Base-by-base conservation (phyloP, 2,797 vertebrate genomes). In the Vespertilio murinus region DNA sequence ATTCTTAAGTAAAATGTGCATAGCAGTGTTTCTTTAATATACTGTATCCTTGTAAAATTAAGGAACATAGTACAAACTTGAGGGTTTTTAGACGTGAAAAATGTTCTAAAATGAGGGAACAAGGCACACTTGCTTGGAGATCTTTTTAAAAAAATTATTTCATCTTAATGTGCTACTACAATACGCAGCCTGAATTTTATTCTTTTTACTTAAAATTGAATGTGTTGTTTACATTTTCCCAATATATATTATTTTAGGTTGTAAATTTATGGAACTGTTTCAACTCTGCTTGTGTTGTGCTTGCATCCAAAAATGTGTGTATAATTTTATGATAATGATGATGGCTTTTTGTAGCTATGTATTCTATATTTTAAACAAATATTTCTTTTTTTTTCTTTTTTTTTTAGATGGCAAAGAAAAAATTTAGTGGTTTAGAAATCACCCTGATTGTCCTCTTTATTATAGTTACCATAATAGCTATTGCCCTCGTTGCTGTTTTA, bases 361-460 rank as follows among this genome's bases (percentile, higher is more conserved):
- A 75, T 30, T 89, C 40, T 87, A 59, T 18, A 88, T 88, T 90
- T 88, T 59, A 61, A 90, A 78, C 6, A 75, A 3, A 40, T 56
- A 45, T 69, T 84, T 5, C 2, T 77, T 94, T 92, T 93, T 11
- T 87, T 79, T 91, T 87, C 77, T 91, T 80, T 88, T 40, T 49
- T 92, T 45, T 59, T 92, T 95, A 99, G 99, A 99, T 99, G 99
- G 98, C 97, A 75, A 98, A 40, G 94, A 98, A 90, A 82, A 99
- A 97, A 95, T 99, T 99, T 94, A 98, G 98, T 1, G 95, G 92
- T 38, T 96, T 99, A 96, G 99, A 99, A 98, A 65, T 98, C 93
- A 93, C 47, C 71, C 98, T 99, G 30, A 98, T 99, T 2, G 98
- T 98, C 92, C 69, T 99, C 54, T 98, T 99, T 91, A 0, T 64